Base-by-base conservation (phyloP, 2,797 vertebrate species). In the Mico argentatus region DNA sequence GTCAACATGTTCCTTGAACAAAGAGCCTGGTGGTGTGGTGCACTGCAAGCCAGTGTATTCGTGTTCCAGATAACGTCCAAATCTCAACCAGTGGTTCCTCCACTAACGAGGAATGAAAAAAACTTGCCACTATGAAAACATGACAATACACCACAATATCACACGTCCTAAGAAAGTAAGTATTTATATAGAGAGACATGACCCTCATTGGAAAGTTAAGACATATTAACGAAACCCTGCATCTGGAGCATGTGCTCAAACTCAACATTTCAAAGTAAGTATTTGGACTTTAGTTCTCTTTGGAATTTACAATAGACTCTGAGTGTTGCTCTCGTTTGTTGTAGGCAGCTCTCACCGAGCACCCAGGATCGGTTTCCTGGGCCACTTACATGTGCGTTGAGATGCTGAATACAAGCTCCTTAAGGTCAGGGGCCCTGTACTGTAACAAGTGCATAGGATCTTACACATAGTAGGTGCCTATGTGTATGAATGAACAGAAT, bases 201-300 rank as follows among this genome's bases (percentile, higher is more conserved):
- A 72, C 83, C 86, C 85, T 81, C 72, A 1, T n/a, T 19, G 80
- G 70, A 85, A 67, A 88, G 59, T 70, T 73, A 73, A 92, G 94
- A 52, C 59, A 4, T 30, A 30, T 26, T 59, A 46, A 61, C 50
- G 61, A 67, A 8, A 2, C 7, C 93, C 57, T 41, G 61, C 93
- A 87, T 94, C 85, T 83, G 82, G 90, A 84, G 73, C 88, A 67
- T 41, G 70, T 90, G 96, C 73, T 96, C 76, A 57, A 59, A 85
- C 73, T 96, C 92, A 41, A 1, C 13, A 9, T 90, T 96, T 97
- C 93, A 92, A 92, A 97, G 94, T 6, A 76, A 90, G 82, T 4
- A 41, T 86, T 67, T 83, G 85, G 77, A 72, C 44, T n/a, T 82
- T 8, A 73, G 90, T 89, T 97, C 77, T 90, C 73, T 44, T 2